These are phyloP conservation scores for Tragopan temminckii DNA, from an alignment of 2,797 vertebrate genomes.

Conservation along the genomic window DNA sequence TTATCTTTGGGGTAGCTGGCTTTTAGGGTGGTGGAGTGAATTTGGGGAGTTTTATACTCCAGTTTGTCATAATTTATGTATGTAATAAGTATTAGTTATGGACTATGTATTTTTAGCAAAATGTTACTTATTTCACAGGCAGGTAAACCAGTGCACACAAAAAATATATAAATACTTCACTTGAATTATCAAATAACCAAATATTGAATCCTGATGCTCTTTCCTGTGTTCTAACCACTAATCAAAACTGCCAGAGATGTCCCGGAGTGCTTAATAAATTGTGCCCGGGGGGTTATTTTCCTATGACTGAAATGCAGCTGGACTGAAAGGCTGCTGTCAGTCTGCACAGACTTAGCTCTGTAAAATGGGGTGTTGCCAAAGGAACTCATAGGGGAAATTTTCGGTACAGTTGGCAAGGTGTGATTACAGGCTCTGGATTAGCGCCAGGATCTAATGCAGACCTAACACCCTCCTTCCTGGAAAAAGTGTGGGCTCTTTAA, in stretches of 20 bases:
- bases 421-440: conserved; percentile 67
- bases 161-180: not conserved
- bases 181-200: conserved; percentile 2
- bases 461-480: conserved; percentile 73
- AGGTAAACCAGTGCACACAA: conserved; percentile 12
- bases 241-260: conserved; percentile 57
- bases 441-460: conserved; percentile 68
- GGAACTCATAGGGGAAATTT: conserved; percentile 71
- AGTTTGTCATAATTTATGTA: not conserved
- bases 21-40: not conserved
- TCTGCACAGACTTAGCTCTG: conserved; percentile 60
- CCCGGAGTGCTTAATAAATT: conserved; percentile 61
- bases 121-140: conserved; percentile 4
- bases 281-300: conserved; percentile 51
- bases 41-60: not conserved
- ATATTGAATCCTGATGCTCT: conserved; percentile 37
- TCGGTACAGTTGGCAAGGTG: conserved; percentile 73
- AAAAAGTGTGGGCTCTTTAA: conserved; percentile 71
- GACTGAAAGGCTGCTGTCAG: conserved; percentile 72
- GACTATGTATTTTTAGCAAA: not conserved
- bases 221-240: conserved; percentile 31
- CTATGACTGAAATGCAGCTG: conserved; percentile 72
- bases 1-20: conserved; percentile 4
- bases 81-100: not conserved
- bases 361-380: conserved; percentile 69